Evolutionary conservation across 2,797 vertebrate species (phyloP).

Genomic region (Pyrocephalus nanus): DNA sequence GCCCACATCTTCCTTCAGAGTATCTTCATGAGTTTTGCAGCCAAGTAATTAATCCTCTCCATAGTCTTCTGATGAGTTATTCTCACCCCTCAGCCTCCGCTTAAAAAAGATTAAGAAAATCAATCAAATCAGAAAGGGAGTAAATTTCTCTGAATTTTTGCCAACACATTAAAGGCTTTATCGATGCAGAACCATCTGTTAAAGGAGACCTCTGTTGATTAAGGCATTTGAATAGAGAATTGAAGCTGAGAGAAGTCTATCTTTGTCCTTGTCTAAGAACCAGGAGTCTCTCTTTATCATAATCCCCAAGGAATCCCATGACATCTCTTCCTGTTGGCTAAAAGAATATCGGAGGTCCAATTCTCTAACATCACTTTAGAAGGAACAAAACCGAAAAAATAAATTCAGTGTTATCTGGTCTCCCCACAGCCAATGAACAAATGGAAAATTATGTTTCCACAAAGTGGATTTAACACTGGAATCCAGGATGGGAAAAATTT

Average conservation of each 20-base stretch:
- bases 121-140: conserved; percentile 15
- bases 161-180: background rate
- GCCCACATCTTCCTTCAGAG: background rate
- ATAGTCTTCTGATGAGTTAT: background rate
- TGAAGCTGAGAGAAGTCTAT: background rate
- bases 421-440: background rate
- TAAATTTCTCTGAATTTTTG: background rate
- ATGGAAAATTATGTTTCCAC: conserved; percentile 6
- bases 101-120: conserved; percentile 38
- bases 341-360: background rate
- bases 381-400: conserved; percentile 3
- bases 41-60: conserved; percentile 24
- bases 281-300: background rate
- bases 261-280: background rate
- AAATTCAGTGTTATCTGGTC: background rate
- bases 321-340: background rate
- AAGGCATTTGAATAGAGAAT: background rate
- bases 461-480: conserved; percentile 27
- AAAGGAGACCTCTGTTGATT: background rate
- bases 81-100: background rate
- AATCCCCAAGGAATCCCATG: background rate
- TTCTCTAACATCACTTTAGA: background rate
- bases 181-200: background rate
- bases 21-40: background rate
- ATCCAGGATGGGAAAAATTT: background rate